phyloP scores from a whole-genome alignment of 2,888 invertebrate genomes.

The Hirtodrosophila alboralis region DNA sequence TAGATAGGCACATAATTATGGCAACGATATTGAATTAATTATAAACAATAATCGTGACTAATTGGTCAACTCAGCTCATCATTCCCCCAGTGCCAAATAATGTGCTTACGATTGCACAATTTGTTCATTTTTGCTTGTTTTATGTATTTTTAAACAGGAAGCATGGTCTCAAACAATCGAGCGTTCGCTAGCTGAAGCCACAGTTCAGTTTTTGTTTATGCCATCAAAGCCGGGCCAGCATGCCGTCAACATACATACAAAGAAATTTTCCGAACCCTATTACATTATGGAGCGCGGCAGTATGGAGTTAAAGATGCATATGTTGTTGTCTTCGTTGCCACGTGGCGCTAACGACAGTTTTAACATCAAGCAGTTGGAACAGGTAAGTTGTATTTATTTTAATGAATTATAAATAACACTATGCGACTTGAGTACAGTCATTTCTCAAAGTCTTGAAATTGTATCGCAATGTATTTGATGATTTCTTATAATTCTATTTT shows the following conservation, averaged over 20 bases:
- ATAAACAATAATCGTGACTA: constrained; percentile 46
- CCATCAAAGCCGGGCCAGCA: constrained; percentile 83
- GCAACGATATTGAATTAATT: constrained; percentile 53
- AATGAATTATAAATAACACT: too few relatives aligned
- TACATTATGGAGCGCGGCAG: constrained; percentile 89
- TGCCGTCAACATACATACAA: constrained; percentile 84
- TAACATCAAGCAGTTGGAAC: constrained; percentile 75
- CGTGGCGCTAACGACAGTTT: constrained; percentile 56
- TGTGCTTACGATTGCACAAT: constrained; percentile 27
- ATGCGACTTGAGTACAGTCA: too few relatives aligned
- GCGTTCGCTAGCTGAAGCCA: constrained; percentile 87
- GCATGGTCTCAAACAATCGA: constrained; percentile 89
- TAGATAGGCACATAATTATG: constrained; percentile 53
- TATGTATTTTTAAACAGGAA: constrained; percentile 84
- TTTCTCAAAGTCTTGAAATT: too few relatives aligned
- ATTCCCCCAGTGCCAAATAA: constrained; percentile 7
- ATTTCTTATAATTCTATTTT: too few relatives aligned
- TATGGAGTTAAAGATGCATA: constrained; percentile 86
- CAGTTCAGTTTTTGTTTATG: constrained; percentile 88
- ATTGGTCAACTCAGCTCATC: too few relatives aligned
- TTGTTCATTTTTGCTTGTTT: constrained; percentile 12
- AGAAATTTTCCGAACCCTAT: constrained; percentile 88
- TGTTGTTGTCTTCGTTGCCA: constrained; percentile 66
- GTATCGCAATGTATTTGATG: too few relatives aligned
- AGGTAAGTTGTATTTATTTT: constrained; percentile 48